Evolutionary conservation across 2,797 vertebrate genomes (phyloP).

Genomic region (Malurus leucopterus): DNA sequence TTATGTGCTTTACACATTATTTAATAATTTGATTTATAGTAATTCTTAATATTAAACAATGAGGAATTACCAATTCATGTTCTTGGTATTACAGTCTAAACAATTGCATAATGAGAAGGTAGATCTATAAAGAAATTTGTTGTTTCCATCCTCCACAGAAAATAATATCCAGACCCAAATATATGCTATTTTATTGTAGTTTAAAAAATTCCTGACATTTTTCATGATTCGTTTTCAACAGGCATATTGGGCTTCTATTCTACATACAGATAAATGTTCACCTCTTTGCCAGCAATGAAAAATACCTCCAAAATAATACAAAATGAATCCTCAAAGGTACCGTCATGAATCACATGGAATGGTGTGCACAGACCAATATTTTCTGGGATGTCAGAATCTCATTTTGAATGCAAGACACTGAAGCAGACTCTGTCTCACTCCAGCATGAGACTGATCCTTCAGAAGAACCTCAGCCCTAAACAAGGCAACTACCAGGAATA

Average conservation of each 20-base stretch:
- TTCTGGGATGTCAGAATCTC: not conserved
- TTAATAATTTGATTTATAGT: not conserved
- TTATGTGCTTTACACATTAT: not conserved
- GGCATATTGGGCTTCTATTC: not conserved
- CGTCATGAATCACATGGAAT: slow-evolving; percentile 31
- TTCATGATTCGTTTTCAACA: not conserved
- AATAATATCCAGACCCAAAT: not conserved
- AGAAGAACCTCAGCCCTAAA: not conserved
- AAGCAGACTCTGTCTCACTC: not conserved
- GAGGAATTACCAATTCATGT: not conserved
- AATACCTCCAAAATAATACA: slow-evolving; percentile 25
- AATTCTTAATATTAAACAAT: not conserved
- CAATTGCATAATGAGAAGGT: not conserved
- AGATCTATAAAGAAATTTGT: not conserved
- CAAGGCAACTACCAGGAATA: not conserved
- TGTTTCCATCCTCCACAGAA: not conserved
- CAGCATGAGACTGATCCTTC: not conserved
- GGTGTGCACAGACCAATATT: not conserved
- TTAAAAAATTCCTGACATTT: not conserved
- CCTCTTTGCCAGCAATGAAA: slow-evolving; percentile 1
- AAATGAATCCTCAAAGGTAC: slow-evolving; percentile 6
- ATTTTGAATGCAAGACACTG: not conserved
- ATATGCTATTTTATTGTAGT: not conserved
- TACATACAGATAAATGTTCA: not conserved
- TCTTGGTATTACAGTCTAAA: not conserved